Evolutionary conservation across 2,888 invertebrate species (phyloP).

Genomic region (Cordilura impudica): DNA sequence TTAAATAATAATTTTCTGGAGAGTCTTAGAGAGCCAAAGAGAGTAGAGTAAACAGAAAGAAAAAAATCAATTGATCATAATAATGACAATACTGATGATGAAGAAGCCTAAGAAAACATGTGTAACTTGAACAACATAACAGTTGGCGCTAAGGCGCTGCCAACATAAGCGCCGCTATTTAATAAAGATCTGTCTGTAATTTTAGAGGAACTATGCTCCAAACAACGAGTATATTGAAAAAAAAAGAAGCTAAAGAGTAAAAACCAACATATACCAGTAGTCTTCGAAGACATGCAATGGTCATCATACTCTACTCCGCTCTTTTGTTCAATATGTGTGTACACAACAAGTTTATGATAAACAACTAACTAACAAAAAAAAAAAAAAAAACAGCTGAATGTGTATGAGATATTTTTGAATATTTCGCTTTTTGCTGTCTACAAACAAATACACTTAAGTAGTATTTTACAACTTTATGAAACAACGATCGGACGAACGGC

Average conservation of each 20-base stretch:
- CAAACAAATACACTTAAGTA: background rate
- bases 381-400: background rate
- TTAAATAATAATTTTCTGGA: background rate
- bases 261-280: background rate
- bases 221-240: background rate
- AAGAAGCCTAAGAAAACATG: conserved; percentile 43
- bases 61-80: background rate
- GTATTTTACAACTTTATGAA: background rate
- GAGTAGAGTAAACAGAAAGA: background rate
- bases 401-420: background rate
- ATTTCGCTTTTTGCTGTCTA: no score
- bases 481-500: background rate
- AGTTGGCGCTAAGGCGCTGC: conserved; percentile 43
- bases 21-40: background rate
- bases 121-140: conserved; percentile 15
- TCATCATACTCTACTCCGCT: background rate
- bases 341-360: background rate
- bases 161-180: conserved; percentile 37
- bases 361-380: background rate
- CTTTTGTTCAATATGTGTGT: no score
- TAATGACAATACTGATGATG: conserved; percentile 26
- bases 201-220: background rate
- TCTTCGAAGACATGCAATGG: background rate
- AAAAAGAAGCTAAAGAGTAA: background rate
- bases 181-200: background rate